These are phyloP conservation scores for Palythoa grandis DNA, from an alignment of 92 coral and sea anemone species.

Conservation along the genomic window DNA sequence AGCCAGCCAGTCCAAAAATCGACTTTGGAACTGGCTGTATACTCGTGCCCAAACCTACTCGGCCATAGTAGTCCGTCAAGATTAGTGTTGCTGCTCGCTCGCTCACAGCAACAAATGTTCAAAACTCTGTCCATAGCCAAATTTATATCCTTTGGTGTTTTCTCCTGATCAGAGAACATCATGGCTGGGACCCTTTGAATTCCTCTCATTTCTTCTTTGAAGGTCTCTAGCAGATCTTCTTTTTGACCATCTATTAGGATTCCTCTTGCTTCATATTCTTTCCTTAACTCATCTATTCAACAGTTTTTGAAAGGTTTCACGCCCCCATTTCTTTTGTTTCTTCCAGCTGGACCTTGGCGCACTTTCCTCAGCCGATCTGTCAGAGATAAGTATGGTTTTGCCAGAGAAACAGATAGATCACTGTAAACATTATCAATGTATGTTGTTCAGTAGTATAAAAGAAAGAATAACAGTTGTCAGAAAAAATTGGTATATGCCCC, in stretches of 20 bases:
- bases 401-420: slow-evolving; percentile 46
- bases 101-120: no score
- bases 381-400: slow-evolving; percentile 50
- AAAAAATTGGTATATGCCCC: no score
- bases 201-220: slow-evolving; percentile 46
- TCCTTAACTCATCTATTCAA: slow-evolving; percentile 40
- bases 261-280: slow-evolving; percentile 52
- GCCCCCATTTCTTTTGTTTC: slow-evolving; percentile 40
- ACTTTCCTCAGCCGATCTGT: slow-evolving; percentile 47
- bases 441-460: no score
- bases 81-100: no score
- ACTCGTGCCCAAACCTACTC: no score
- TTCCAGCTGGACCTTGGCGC: slow-evolving; percentile 36
- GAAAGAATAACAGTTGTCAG: no score
- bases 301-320: slow-evolving; percentile 47
- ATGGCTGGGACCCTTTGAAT: slow-evolving; percentile 52
- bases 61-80: no score
- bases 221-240: slow-evolving; percentile 42
- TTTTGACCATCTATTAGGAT: slow-evolving; percentile 41
- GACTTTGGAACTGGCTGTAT: no score
- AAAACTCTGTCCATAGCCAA: slow-evolving; percentile 32
- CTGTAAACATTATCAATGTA: no score
- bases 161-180: slow-evolving; percentile 55
- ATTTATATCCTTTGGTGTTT: slow-evolving; percentile 31
- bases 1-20: no score